These are phyloP conservation scores for Cacatua alba DNA, from an alignment of 2,113 vertebrate species.

Conservation along the genomic window DNA sequence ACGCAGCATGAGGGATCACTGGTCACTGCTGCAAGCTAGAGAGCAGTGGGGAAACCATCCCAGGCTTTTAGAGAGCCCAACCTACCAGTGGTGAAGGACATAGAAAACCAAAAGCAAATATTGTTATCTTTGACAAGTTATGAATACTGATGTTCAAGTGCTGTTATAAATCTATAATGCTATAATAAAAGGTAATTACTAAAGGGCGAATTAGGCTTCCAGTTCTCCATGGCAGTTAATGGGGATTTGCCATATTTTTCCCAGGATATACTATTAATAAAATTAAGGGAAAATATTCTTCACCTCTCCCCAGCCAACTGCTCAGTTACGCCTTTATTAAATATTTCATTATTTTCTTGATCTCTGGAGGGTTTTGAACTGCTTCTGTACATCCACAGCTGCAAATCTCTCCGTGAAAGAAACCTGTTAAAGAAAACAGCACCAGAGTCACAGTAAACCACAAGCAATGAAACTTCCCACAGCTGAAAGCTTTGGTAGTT, in stretches of 20 bases:
- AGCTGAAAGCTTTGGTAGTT: background rate
- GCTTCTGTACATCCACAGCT: slow-evolving; percentile 5
- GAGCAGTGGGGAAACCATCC: background rate
- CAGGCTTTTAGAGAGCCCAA: background rate
- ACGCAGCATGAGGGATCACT: background rate
- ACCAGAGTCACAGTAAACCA: background rate
- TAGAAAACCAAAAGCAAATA: background rate
- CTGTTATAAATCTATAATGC: background rate
- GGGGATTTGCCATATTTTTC: background rate
- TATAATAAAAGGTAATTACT: background rate
- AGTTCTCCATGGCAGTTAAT: background rate
- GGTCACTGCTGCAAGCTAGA: background rate
- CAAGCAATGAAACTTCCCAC: background rate
- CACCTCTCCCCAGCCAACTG: background rate
- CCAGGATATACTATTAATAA: background rate
- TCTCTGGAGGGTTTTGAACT: background rate
- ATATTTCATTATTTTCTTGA: background rate
- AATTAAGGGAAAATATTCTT: background rate
- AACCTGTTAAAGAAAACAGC: background rate
- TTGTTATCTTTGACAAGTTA: background rate
- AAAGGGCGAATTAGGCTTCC: background rate
- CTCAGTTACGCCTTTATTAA: background rate
- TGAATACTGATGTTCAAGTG: background rate
- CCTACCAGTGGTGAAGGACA: background rate
- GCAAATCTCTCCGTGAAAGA: background rate